Conservation (phyloP, 2,797 vertebrate species). For the Carcharodon carcharias region DNA sequence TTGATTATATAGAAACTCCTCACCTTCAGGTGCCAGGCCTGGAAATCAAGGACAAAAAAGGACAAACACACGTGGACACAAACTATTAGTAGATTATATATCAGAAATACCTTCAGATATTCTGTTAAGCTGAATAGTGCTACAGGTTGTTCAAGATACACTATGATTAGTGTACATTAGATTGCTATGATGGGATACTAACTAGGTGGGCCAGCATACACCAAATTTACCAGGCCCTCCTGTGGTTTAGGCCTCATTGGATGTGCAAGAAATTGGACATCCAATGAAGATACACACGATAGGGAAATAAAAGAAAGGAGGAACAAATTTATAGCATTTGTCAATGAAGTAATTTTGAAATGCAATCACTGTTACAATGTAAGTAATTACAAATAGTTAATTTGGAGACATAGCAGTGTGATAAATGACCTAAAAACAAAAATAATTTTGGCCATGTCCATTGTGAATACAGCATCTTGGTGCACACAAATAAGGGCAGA, state of each 20-base stretch:
- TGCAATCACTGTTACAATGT: too few species aligned
- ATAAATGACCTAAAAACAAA: too few species aligned
- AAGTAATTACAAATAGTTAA: too few species aligned
- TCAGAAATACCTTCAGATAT: neutral
- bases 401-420: too few species aligned
- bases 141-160: neutral
- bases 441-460: too few species aligned
- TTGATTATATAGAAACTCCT: neutral
- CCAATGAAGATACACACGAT: neutral
- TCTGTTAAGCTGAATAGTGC: neutral
- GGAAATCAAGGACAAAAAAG: neutral
- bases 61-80: neutral
- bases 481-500: neutral
- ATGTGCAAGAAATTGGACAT: neutral
- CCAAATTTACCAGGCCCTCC: neutral
- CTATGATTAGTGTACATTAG: neutral
- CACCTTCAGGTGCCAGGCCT: neutral
- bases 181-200: neutral
- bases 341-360: too few species aligned
- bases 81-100: neutral
- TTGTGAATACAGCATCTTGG: too few species aligned
- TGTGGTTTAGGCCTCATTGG: neutral
- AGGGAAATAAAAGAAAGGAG: neutral
- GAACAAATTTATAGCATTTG: neutral
- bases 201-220: neutral